Evolutionary conservation across 2,797 vertebrate genomes (phyloP).

Genomic region (Xyrichtys novacula): DNA sequence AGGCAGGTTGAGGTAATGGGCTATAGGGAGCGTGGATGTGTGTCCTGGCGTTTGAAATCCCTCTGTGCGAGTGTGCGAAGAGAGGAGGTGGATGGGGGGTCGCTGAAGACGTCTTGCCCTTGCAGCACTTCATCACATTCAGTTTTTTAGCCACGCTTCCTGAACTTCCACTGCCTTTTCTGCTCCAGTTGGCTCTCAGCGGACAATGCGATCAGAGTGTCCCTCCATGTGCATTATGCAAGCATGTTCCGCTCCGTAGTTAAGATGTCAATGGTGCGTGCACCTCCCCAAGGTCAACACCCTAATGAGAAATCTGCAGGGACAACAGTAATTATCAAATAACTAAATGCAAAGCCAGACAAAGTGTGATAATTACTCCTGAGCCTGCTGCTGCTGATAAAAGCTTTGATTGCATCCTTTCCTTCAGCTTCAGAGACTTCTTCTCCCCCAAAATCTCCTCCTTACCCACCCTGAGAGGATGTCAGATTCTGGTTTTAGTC

Average conservation of each 20-base stretch:
- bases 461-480: constrained; percentile 26
- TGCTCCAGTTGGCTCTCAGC: constrained; percentile 75
- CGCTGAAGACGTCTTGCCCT: constrained; percentile 68
- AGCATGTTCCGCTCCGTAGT: constrained; percentile 70
- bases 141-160: constrained; percentile 70
- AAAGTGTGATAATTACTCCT: constrained; percentile 72
- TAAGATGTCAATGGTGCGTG: constrained; percentile 79
- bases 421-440: constrained; percentile 35
- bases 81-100: background rate
- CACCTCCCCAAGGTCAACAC: constrained; percentile 81
- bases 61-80: constrained; percentile 1
- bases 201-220: constrained; percentile 75
- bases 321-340: constrained; percentile 81
- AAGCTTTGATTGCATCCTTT: constrained; percentile 61
- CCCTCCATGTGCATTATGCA: constrained; percentile 64
- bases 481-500: constrained; percentile 50
- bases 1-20: constrained; percentile 76
- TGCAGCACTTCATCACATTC: constrained; percentile 76
- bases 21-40: constrained; percentile 54
- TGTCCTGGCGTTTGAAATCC: constrained; percentile 52
- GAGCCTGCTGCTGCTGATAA: constrained; percentile 62
- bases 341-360: constrained; percentile 66
- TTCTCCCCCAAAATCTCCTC: constrained; percentile 28
- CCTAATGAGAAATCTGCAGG: constrained; percentile 81
- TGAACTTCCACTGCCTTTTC: constrained; percentile 81